Evolutionary conservation across 64 coral and sea anemone genomes (phyloP).

Genomic region (Astreopora myriophthalma): DNA sequence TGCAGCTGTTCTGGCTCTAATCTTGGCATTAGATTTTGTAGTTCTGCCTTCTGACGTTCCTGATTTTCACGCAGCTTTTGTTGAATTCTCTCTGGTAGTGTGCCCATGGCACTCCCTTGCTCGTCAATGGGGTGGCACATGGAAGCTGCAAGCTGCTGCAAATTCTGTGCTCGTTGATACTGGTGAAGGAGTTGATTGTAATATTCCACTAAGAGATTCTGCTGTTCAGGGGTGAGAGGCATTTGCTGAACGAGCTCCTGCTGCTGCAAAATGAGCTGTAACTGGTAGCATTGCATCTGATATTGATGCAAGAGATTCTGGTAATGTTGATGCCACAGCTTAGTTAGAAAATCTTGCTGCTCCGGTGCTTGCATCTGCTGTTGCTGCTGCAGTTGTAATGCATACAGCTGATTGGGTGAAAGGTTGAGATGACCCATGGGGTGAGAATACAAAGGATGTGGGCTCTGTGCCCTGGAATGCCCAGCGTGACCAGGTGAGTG

Average conservation of each 20-base stretch:
- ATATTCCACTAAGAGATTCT: not conserved
- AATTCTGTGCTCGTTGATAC: conserved; percentile 41
- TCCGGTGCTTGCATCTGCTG: conserved; percentile 35
- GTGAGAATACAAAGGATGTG: conserved; percentile 1
- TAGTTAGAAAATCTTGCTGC: conserved; percentile 9
- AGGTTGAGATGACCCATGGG: conserved; percentile 5
- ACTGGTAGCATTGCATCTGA: conserved; percentile 51
- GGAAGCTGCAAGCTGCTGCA: conserved; percentile 42
- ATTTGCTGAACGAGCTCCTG: conserved; percentile 44
- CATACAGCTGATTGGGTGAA: conserved; percentile 41
- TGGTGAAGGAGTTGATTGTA: conserved; percentile 61
- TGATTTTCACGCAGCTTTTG: conserved; percentile 6
- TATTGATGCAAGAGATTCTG: conserved; percentile 51
- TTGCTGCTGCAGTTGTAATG: conserved; percentile 56
- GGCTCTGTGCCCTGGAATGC: conserved; percentile 2
- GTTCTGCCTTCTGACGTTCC: conserved; percentile 3
- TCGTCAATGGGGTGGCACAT: not conserved
- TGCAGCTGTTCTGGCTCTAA: conserved; percentile 53
- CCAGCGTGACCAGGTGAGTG: not conserved
- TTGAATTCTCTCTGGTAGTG: conserved; percentile 21
- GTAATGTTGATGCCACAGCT: conserved; percentile 37
- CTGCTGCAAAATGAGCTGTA: conserved; percentile 54
- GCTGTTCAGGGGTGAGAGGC: conserved; percentile 27
- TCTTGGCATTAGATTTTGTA: conserved; percentile 15
- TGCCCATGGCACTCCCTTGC: not conserved